Evolutionary conservation across 2,888 invertebrate genomes (phyloP).

Genomic region (Ptilodon capucinus): DNA sequence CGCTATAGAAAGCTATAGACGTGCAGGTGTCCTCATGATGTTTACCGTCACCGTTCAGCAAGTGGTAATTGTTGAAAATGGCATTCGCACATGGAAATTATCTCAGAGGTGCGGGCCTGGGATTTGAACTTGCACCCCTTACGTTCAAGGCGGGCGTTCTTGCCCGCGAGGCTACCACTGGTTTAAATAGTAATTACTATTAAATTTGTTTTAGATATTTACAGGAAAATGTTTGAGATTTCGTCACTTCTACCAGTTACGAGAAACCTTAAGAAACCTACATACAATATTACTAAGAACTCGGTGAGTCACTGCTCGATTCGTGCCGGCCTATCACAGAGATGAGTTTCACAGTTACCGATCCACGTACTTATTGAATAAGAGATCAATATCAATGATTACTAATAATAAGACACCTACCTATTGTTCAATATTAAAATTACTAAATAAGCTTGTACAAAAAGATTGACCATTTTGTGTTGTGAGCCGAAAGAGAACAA

Average conservation of each 20-base stretch:
- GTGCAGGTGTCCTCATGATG: too few species aligned
- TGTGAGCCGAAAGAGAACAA: slow-evolving; percentile 52
- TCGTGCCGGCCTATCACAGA: not conserved
- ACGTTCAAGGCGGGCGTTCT: too few species aligned
- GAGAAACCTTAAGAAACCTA: slow-evolving; percentile 1
- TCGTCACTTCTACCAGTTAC: not conserved
- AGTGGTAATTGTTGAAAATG: too few species aligned
- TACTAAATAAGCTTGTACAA: slow-evolving; percentile 49
- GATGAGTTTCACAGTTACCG: slow-evolving; percentile 7
- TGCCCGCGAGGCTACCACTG: too few species aligned
- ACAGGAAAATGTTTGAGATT: too few species aligned
- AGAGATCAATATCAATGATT: slow-evolving; percentile 46
- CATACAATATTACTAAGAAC: slow-evolving; percentile 1
- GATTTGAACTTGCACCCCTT: too few species aligned
- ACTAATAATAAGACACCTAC: slow-evolving; percentile 40
- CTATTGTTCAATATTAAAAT: slow-evolving; percentile 46
- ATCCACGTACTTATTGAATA: slow-evolving; percentile 35
- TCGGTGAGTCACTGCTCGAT: not conserved
- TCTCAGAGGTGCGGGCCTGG: too few species aligned
- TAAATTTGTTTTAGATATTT: too few species aligned
- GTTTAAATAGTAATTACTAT: too few species aligned
- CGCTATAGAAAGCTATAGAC: too few species aligned
- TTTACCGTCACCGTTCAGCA: too few species aligned
- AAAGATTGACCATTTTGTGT: slow-evolving; percentile 45
- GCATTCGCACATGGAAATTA: too few species aligned